These are phyloP conservation scores for Pycnomerus fuliginosus DNA, from an alignment of 2,888 invertebrate species.

Conservation along the genomic window DNA sequence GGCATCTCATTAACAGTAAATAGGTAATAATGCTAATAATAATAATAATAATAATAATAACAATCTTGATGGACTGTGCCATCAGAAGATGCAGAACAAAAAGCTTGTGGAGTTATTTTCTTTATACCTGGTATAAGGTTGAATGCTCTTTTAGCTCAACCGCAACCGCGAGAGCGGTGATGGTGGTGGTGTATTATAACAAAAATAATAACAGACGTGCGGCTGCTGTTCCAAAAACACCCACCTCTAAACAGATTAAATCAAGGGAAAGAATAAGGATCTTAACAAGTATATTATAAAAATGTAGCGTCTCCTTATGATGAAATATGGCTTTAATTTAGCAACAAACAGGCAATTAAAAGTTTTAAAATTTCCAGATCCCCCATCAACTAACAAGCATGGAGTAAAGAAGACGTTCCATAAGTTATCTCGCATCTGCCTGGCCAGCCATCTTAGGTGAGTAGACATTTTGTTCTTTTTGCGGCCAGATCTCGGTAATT, in stretches of 20 bases:
- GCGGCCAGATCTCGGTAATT: conserved; percentile 41
- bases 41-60: no score
- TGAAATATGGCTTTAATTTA: conserved; percentile 19
- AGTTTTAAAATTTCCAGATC: conserved; percentile 34
- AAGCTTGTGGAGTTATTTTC: no score
- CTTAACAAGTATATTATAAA: no score
- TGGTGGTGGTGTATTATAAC: no score
- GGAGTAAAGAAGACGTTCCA: conserved; percentile 45
- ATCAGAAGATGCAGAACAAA: no score
- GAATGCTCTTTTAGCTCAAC: no score
- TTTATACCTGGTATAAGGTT: no score
- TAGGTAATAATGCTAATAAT: no score
- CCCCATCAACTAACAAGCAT: conserved; percentile 29
- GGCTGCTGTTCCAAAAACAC: not conserved
- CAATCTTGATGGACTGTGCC: no score
- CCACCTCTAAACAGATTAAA: not conserved
- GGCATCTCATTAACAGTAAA: no score
- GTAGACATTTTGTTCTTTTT: conserved; percentile 44
- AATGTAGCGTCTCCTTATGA: not conserved
- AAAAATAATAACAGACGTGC: not conserved
- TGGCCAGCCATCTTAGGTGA: conserved; percentile 50
- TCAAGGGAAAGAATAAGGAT: no score
- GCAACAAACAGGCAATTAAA: conserved; percentile 20
- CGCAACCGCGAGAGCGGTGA: no score
- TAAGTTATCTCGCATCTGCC: conserved; percentile 45